A percentile compares a stretch with the other conserved stretches of the same genome.
phyloP scores from a whole-genome alignment of 2,797 vertebrate genomes.

The Toxotes lorentzi region DNA sequence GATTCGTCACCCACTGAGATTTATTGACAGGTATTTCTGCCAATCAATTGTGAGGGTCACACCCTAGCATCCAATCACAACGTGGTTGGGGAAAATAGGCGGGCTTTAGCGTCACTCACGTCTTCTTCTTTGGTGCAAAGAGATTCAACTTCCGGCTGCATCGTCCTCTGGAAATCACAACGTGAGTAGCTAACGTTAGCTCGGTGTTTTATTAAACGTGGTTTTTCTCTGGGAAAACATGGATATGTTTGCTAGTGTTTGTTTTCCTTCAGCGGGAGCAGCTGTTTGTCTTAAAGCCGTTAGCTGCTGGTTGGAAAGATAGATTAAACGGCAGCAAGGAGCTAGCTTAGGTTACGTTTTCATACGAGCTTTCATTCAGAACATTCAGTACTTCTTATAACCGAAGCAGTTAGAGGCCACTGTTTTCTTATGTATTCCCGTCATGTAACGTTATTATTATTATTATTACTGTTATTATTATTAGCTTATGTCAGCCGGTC shows the following conservation, averaged over 20 bases:
- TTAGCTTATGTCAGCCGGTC: rapidly evolving
- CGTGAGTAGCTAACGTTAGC: slow-evolving; percentile 76
- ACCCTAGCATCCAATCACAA: slow-evolving; percentile 55
- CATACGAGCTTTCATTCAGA: slow-evolving; percentile 37
- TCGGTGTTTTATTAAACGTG: not conserved
- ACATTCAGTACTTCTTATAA: not conserved
- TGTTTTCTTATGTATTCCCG: rapidly evolving
- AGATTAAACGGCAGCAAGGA: not conserved
- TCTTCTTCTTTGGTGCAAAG: slow-evolving; percentile 51
- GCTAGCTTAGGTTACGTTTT: slow-evolving; percentile 57
- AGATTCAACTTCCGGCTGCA: slow-evolving; percentile 64
- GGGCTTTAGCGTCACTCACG: not conserved
- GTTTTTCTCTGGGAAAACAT: not conserved
- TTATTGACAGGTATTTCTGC: slow-evolving; percentile 32
- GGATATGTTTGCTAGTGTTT: rapidly evolving
- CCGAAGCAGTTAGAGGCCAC: rapidly evolving
- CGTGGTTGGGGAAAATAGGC: slow-evolving; percentile 14
- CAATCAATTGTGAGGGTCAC: slow-evolving; percentile 16
- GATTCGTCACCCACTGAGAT: rapidly evolving
- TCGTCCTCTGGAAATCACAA: slow-evolving; percentile 81
- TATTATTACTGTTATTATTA: rapidly evolving
- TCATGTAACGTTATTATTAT: rapidly evolving
- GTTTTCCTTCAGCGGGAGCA: not conserved
- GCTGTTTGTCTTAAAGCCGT: not conserved
- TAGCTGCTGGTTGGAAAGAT: not conserved